Conservation (phyloP, 2,113 vertebrate genomes). For the Pluvianellus socialis region DNA sequence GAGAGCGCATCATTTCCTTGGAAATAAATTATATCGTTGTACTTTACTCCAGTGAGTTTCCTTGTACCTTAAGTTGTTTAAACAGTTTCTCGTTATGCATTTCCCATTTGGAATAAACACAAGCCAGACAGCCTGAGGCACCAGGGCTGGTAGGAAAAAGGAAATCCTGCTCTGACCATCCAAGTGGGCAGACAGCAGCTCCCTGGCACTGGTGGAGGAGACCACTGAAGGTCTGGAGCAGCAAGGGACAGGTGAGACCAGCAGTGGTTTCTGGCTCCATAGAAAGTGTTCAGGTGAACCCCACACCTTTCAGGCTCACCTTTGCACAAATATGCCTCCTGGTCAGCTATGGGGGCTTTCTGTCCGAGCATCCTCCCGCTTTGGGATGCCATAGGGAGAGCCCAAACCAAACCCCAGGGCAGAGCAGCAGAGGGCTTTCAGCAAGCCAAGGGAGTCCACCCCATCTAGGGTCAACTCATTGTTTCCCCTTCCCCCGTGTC, state of each 20-base stretch:
- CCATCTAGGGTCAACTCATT: background rate
- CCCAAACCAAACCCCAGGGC: background rate
- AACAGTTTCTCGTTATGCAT: constrained; percentile 12
- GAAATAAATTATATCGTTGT: background rate
- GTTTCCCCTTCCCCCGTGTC: background rate
- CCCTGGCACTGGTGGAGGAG: background rate
- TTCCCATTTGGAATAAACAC: constrained; percentile 53
- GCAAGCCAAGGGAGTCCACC: background rate
- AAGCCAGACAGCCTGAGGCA: background rate
- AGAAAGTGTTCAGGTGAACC: background rate
- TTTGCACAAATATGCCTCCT: background rate
- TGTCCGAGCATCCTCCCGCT: background rate
- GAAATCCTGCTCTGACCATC: constrained; percentile 28
- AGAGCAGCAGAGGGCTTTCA: background rate
- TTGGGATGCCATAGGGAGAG: background rate
- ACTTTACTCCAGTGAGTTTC: constrained; percentile 1
- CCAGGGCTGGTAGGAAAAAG: constrained; percentile 24
- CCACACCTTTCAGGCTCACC: background rate
- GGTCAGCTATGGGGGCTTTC: background rate
- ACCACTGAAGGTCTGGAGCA: background rate
- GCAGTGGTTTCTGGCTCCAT: background rate
- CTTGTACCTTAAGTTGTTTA: constrained; percentile 53
- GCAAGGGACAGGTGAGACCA: background rate
- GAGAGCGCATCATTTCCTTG: constrained; percentile 48
- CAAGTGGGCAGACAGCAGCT: background rate